A percentile compares a stretch with the other conserved stretches of the same genome.
These are phyloP conservation scores for Mesoclemmys tuberculata DNA, from an alignment of 2,113 vertebrate species.

Conservation along the genomic window DNA sequence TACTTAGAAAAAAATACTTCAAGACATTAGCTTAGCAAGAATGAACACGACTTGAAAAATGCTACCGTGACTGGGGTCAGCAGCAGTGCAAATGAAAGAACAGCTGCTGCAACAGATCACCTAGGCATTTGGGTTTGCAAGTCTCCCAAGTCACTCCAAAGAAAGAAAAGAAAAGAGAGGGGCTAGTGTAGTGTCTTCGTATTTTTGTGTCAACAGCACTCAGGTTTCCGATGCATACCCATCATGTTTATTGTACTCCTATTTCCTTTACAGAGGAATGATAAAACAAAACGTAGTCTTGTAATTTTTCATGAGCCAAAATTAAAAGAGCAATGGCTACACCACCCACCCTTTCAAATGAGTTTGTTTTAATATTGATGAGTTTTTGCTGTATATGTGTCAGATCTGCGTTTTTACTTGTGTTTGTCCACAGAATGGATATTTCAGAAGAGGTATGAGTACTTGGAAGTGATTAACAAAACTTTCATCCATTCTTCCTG, in stretches of 20 bases:
- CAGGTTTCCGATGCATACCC: not conserved
- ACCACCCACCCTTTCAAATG: not conserved
- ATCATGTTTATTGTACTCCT: not conserved
- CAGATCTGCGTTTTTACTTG: not conserved
- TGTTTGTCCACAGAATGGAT: not conserved
- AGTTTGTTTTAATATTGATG: fast-evolving
- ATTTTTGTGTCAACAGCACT: not conserved
- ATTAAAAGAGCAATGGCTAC: not conserved
- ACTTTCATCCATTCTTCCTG: not conserved
- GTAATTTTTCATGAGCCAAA: not conserved
- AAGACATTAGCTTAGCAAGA: not conserved
- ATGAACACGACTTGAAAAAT: not conserved
- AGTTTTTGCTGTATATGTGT: not conserved
- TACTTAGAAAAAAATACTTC: constrained; percentile 16
- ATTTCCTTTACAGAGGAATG: not conserved
- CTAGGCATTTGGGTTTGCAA: not conserved
- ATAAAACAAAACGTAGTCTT: not conserved
- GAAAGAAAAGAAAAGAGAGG: not conserved
- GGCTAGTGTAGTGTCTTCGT: not conserved
- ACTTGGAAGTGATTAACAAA: not conserved
- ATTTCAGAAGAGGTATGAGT: not conserved
- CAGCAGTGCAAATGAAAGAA: constrained; percentile 4
- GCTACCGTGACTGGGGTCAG: not conserved
- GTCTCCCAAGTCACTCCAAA: fast-evolving
- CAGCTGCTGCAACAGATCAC: not conserved